Conservation (phyloP, 2,797 vertebrate genomes). For the Trachops cirrhosus region DNA sequence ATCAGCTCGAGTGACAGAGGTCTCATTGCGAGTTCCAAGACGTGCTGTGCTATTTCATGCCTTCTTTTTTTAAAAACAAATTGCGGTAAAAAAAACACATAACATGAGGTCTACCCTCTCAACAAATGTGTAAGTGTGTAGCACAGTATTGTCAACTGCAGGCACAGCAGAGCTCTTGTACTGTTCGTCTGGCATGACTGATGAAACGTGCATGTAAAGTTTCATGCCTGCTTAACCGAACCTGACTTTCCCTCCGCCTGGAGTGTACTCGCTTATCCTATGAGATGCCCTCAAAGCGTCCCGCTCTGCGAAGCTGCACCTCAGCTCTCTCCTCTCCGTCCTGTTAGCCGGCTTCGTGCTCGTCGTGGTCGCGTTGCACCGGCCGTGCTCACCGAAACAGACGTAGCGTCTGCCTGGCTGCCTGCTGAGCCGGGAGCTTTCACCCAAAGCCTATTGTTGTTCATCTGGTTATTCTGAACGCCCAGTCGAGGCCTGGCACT, state of each 20-base stretch:
- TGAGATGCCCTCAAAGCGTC: background rate
- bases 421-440: background rate
- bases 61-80: background rate
- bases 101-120: background rate
- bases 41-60: background rate
- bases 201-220: background rate
- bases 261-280: background rate
- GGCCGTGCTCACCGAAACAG: background rate
- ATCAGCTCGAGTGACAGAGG: background rate
- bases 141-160: background rate
- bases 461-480: slow-evolving; percentile 34
- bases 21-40: background rate
- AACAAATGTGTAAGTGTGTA: background rate
- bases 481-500: background rate
- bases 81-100: background rate
- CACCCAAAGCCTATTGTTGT: background rate
- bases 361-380: background rate
- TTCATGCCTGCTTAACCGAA: background rate
- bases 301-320: background rate
- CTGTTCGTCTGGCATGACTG: background rate
- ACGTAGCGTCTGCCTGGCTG: background rate
- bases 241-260: background rate
- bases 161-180: background rate
- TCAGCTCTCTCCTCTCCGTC: background rate
- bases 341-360: background rate